Conservation (phyloP, 2,888 invertebrate genomes). For the Anagyrus pseudococci region DNA sequence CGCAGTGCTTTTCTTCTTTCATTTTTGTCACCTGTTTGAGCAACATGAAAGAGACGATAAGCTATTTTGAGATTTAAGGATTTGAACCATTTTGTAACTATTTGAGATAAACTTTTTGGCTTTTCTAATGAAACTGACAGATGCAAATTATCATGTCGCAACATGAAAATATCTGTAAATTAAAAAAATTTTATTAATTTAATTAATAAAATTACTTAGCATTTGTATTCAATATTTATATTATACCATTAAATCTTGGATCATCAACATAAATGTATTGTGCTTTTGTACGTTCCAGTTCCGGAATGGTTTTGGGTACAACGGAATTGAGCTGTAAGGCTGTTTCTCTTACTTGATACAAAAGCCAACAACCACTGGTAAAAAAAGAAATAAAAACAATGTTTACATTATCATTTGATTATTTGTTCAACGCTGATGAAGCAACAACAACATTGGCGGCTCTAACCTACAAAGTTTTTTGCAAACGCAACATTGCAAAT, state of each 20-base stretch:
- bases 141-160: constrained; percentile 45
- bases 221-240: not conserved
- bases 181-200: constrained; percentile 9
- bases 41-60: constrained; percentile 71
- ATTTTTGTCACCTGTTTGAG: constrained; percentile 69
- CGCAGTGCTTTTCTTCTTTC: constrained; percentile 72
- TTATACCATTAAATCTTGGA: constrained; percentile 56
- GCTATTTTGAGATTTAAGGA: constrained; percentile 71
- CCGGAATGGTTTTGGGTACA: constrained; percentile 58
- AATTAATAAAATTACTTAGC: not conserved
- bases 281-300: constrained; percentile 58
- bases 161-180: constrained; percentile 49
- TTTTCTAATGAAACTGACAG: constrained; percentile 41
- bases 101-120: constrained; percentile 43
- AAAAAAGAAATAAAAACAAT: constrained; percentile 20
- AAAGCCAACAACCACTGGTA: constrained; percentile 54
- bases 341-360: constrained; percentile 54
- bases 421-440: too few relatives aligned
- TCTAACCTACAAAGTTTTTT: constrained; percentile 28
- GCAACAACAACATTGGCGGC: too few relatives aligned
- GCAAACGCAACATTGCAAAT: constrained; percentile 1
- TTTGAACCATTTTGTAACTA: constrained; percentile 67
- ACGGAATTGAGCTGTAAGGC: constrained; percentile 57
- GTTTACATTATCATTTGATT: too few relatives aligned
- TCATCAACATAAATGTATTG: constrained; percentile 68